Conservation (phyloP, 2,113 vertebrate species). For the Pipra filicauda region DNA sequence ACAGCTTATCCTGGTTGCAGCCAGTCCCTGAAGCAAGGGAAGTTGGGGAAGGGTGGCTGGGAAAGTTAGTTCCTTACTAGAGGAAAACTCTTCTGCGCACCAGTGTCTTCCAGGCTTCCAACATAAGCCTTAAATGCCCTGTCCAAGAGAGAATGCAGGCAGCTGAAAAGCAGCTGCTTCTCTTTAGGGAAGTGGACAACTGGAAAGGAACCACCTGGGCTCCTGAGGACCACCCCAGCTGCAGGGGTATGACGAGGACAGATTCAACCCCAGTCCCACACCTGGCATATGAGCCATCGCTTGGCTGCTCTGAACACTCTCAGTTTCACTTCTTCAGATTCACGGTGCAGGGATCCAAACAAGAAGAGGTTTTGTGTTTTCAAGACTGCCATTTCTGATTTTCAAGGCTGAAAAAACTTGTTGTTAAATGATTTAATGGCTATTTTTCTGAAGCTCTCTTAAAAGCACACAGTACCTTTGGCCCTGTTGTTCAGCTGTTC, state of each 20-base stretch:
- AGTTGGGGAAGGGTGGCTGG: not conserved
- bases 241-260: accelerated
- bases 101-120: not conserved
- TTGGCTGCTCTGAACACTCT: not conserved
- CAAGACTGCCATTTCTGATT: not conserved
- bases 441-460: not conserved
- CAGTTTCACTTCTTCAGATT: not conserved
- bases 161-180: not conserved
- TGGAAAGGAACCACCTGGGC: not conserved
- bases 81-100: not conserved
- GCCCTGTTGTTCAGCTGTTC: not conserved
- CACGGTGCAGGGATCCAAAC: accelerated
- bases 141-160: not conserved
- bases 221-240: not conserved
- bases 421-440: not conserved
- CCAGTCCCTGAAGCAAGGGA: not conserved
- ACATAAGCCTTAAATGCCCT: not conserved
- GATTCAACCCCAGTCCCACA: not conserved
- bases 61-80: not conserved
- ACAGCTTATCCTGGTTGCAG: not conserved
- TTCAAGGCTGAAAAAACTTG: not conserved
- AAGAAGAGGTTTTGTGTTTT: not conserved
- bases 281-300: accelerated
- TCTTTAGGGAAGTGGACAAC: not conserved
- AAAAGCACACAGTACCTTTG: not conserved